These are phyloP conservation scores for Gallinago stenura DNA, from an alignment of 2,797 vertebrate genomes.

Conservation along the genomic window DNA sequence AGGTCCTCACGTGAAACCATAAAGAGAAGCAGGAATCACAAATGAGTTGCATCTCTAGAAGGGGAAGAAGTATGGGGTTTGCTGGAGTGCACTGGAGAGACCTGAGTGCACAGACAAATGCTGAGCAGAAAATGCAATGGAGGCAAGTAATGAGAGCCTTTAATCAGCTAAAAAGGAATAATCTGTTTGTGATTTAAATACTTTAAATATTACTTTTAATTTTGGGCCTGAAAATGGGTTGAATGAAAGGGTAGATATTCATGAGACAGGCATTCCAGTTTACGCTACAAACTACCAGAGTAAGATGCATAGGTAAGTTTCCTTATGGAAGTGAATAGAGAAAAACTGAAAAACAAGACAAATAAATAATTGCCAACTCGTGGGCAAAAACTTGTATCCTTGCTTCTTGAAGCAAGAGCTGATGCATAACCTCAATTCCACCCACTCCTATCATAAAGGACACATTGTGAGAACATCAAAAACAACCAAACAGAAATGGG, in stretches of 20 bases:
- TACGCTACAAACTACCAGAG: not conserved
- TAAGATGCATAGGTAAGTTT: not conserved
- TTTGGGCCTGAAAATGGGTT: not conserved
- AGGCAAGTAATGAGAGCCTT: not conserved
- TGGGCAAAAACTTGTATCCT: not conserved
- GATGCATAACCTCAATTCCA: not conserved
- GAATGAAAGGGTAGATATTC: not conserved
- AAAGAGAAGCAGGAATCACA: not conserved
- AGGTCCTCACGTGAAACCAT: slow-evolving; percentile 18
- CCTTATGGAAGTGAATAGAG: not conserved
- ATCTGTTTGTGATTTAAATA: not conserved
- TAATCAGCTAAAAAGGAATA: not conserved
- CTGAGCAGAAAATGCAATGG: not conserved
- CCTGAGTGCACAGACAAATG: not conserved
- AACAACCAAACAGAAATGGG: not conserved
- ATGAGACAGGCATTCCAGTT: not conserved
- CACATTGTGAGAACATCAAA: not conserved
- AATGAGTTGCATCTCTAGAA: not conserved
- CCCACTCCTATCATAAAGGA: not conserved
- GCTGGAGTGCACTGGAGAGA: not conserved
- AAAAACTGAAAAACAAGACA: not conserved
- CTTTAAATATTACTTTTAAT: not conserved
- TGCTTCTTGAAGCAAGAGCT: not conserved
- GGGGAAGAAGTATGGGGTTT: not conserved
- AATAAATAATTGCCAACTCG: not conserved